These are phyloP conservation scores for Petrosia ficiformis DNA, from an alignment of 37 sponge, comb jelly and placozoan genomes.

Conservation along the genomic window DNA sequence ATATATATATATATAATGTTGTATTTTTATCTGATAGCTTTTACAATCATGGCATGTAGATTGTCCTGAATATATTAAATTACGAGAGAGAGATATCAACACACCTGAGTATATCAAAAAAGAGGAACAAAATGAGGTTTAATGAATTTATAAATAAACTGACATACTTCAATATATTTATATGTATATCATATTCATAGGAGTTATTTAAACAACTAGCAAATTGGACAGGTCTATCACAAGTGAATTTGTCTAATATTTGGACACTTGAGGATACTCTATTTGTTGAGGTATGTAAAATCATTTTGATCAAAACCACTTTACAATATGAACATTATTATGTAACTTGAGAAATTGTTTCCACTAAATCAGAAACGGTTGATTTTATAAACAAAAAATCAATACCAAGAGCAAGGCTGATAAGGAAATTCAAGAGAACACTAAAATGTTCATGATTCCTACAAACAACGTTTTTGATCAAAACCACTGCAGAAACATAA, in stretches of 20 bases:
- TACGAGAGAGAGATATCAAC: constrained; percentile 8
- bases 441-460: no score
- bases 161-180: background rate
- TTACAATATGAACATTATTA: no score
- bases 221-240: constrained; percentile 18
- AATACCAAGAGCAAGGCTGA: no score
- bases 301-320: no score
- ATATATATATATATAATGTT: constrained; percentile 31
- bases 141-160: background rate
- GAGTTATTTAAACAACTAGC: constrained; percentile 45
- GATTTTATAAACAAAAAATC: no score
- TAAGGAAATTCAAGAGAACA: no score
- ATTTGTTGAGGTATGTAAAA: constrained; percentile 63
- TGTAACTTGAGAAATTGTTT: no score
- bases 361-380: no score
- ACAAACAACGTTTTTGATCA: no score
- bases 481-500: no score
- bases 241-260: constrained; percentile 34
- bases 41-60: background rate
- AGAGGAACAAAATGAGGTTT: constrained; percentile 35
- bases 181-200: constrained; percentile 16
- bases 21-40: background rate
- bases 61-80: constrained; percentile 36
- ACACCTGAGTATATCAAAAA: constrained; percentile 24
- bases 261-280: constrained; percentile 48